phyloP scores from a whole-genome alignment of 2,113 vertebrate genomes.

The mouse (Mus musculus) region GRCm39 chrX:152122001-152122500 shows the following conservation, averaged over 20 bases:
- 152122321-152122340: not conserved
- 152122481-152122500: not conserved
- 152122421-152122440: not conserved
- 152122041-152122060: not conserved
- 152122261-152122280: not conserved
- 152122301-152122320: not conserved
- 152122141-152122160: not conserved
- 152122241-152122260: not conserved
- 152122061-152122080: not conserved
- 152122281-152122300: not conserved
- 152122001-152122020: not conserved
- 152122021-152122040: not conserved
- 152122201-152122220: not conserved
- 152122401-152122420: not conserved
- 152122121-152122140: not conserved
- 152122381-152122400: not conserved
- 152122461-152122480: not conserved
- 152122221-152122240: not conserved
- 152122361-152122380: slow-evolving; percentile 11
- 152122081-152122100: not conserved
- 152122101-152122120: not conserved
- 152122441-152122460: not conserved
- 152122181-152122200: not conserved
- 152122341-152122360: not conserved
- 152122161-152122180: not conserved